These are phyloP conservation scores for Eupsittula cactorum DNA, from an alignment of 2,113 vertebrate species.

Conservation along the genomic window DNA sequence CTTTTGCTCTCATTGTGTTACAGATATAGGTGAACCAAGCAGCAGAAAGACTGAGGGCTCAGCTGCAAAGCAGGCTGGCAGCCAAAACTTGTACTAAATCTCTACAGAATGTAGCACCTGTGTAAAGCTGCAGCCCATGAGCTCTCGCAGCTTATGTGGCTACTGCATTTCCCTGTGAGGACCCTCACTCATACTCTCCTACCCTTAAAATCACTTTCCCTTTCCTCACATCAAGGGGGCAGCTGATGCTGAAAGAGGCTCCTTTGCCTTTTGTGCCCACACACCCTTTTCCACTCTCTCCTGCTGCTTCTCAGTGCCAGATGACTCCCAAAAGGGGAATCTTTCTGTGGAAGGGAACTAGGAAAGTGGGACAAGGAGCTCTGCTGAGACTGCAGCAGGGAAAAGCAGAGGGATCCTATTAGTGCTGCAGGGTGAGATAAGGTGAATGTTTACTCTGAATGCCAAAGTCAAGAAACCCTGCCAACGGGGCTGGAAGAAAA, in stretches of 20 bases:
- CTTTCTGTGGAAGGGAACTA: background rate
- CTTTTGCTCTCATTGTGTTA: background rate
- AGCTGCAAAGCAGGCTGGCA: background rate
- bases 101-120: background rate
- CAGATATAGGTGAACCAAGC: background rate
- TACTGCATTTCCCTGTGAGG: background rate
- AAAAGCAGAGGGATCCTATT: background rate
- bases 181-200: background rate
- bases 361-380: background rate
- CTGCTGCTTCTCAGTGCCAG: background rate
- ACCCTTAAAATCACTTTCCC: background rate
- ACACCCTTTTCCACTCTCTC: background rate
- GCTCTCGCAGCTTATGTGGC: accelerated
- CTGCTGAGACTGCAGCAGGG: background rate
- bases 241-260: background rate
- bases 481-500: background rate
- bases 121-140: background rate
- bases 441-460: background rate
- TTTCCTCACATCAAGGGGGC: background rate
- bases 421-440: background rate
- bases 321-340: background rate
- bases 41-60: background rate
- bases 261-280: background rate
- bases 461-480: background rate
- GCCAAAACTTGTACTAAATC: background rate